Evolutionary conservation across 1,140 invertebrate species (phyloP).

Genomic region (Samia ricini): DNA sequence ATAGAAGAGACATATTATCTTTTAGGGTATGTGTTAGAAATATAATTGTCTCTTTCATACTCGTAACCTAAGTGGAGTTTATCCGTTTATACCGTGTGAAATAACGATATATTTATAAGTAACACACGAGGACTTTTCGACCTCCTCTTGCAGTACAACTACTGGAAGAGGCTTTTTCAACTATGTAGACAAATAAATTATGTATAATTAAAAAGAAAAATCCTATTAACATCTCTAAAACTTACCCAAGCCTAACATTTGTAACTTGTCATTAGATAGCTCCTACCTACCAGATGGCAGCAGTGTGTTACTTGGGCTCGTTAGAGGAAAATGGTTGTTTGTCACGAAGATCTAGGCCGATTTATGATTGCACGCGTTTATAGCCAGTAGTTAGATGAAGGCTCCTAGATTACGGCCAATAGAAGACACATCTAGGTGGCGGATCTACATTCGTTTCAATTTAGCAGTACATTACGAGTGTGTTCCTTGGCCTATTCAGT

Average conservation of each 20-base stretch:
- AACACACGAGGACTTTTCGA: too few species aligned
- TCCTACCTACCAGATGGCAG: slow-evolving; percentile 6
- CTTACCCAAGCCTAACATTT: background rate
- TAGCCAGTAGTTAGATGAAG: slow-evolving; percentile 2
- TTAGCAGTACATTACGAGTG: slow-evolving; percentile 2
- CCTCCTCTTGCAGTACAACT: too few species aligned
- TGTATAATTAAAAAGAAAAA: background rate
- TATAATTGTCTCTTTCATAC: too few species aligned
- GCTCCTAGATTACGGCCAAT: background rate
- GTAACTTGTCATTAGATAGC: slow-evolving; percentile 5
- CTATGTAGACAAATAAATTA: too few species aligned
- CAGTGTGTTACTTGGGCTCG: slow-evolving; percentile 6
- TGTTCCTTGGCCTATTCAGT: background rate
- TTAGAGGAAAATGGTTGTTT: slow-evolving; percentile 13
- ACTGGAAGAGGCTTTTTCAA: too few species aligned
- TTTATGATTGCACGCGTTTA: slow-evolving; percentile 10
- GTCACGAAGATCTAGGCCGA: slow-evolving; percentile 10
- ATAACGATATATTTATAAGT: too few species aligned
- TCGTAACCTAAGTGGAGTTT: too few species aligned
- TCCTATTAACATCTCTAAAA: background rate
- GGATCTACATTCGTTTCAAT: slow-evolving; percentile 9
- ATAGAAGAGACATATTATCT: too few species aligned
- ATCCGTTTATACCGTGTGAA: too few species aligned
- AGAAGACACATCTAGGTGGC: background rate
- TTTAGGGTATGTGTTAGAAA: too few species aligned